These are phyloP conservation scores for Octopus bimaculoides DNA, from an alignment of 1,140 invertebrate genomes.

Conservation along the genomic window DNA sequence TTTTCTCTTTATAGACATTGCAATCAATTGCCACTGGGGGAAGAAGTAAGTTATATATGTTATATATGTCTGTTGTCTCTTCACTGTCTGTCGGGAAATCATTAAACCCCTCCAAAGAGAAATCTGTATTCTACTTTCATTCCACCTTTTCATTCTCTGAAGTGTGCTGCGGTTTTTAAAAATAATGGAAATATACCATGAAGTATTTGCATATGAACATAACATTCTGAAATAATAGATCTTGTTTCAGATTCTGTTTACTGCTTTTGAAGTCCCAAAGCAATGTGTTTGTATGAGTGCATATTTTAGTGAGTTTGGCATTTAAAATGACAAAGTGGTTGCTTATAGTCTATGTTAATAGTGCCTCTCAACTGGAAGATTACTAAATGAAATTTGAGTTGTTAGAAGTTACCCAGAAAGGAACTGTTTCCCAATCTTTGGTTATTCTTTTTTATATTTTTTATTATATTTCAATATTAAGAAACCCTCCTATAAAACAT, in stretches of 20 bases:
- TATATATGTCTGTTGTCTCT: background rate
- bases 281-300: too few species aligned
- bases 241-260: slow-evolving; percentile 3
- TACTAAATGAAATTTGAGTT: too few species aligned
- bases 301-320: too few species aligned
- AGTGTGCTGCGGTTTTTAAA: too few species aligned
- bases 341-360: too few species aligned
- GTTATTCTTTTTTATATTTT: background rate
- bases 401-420: too few species aligned
- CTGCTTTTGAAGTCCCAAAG: background rate
- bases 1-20: slow-evolving; percentile 19
- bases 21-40: slow-evolving; percentile 18
- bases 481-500: too few species aligned
- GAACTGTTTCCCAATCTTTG: background rate
- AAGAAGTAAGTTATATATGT: slow-evolving; percentile 12
- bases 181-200: too few species aligned
- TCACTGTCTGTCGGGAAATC: too few species aligned
- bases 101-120: too few species aligned
- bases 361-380: too few species aligned
- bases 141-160: background rate
- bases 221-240: slow-evolving; percentile 12
- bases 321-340: too few species aligned
- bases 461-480: background rate
- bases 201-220: background rate
- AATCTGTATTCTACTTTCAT: slow-evolving; percentile 1